Evolutionary conservation across 2,888 invertebrate genomes (phyloP).

Genomic region (Nemapogon koenigi): DNA sequence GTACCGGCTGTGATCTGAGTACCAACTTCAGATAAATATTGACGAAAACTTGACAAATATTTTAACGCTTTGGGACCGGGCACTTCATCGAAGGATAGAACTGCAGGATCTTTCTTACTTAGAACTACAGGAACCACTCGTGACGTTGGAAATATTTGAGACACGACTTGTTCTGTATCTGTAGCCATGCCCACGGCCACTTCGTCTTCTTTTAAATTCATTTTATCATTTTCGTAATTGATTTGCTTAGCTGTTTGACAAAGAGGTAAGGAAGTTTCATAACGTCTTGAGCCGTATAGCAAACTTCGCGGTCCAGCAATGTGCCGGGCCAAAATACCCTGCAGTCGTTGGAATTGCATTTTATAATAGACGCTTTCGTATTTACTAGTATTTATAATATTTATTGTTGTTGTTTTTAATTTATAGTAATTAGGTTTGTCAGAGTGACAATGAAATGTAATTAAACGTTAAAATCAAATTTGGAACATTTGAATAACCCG

Average conservation of each 20-base stretch:
- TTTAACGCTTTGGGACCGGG: constrained; percentile 68
- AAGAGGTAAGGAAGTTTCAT: too few relatives aligned
- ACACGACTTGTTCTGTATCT: constrained; percentile 12
- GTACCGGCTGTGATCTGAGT: constrained; percentile 65
- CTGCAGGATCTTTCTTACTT: constrained; percentile 34
- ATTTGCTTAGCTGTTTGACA: constrained; percentile 19
- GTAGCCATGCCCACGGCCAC: neutral
- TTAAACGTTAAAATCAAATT: too few relatives aligned
- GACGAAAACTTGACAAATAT: constrained; percentile 63
- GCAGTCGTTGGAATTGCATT: too few relatives aligned
- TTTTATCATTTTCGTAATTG: neutral
- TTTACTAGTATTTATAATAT: neutral
- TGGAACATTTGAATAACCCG: too few relatives aligned
- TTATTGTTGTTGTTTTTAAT: neutral
- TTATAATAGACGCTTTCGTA: neutral
- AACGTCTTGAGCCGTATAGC: too few relatives aligned
- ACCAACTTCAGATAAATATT: constrained; percentile 67
- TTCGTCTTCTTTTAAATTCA: neutral
- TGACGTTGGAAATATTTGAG: constrained; percentile 31
- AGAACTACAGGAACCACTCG: constrained; percentile 36
- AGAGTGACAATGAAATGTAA: too few relatives aligned
- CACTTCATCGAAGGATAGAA: constrained; percentile 66
- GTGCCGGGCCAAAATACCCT: too few relatives aligned
- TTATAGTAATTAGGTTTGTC: constrained; percentile 10
- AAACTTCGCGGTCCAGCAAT: too few relatives aligned